Conservation (phyloP, 2,888 invertebrate genomes). For the Alviniconcha strummeri region DNA sequence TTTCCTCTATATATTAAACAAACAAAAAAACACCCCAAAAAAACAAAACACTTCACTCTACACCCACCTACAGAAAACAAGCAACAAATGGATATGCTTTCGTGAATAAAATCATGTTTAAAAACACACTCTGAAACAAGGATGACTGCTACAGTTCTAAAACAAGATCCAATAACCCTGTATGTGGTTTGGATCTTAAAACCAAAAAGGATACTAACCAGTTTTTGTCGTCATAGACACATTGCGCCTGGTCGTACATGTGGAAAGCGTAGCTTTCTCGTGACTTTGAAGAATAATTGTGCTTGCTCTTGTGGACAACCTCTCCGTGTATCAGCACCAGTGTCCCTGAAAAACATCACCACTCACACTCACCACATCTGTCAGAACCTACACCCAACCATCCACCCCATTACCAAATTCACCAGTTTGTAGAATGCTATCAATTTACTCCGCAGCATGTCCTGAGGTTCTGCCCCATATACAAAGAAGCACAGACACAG, state of each 20-base stretch:
- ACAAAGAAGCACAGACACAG: too few relatives aligned
- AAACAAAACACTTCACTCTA: neutral
- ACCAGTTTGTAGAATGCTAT: too few relatives aligned
- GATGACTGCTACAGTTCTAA: neutral
- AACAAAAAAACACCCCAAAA: neutral
- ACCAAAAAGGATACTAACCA: slow-evolving; percentile 78
- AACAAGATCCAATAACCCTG: neutral
- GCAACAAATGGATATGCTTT: too few relatives aligned
- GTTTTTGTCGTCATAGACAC: slow-evolving; percentile 86
- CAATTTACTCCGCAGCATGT: too few relatives aligned
- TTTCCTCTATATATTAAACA: too few relatives aligned
- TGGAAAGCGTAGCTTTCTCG: slow-evolving; percentile 97
- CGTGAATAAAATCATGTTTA: neutral
- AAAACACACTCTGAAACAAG: neutral
- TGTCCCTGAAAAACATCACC: slow-evolving; percentile 77
- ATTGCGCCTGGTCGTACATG: slow-evolving; percentile 84
- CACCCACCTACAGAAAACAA: too few relatives aligned
- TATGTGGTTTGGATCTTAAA: neutral
- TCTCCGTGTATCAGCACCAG: slow-evolving; percentile 93
- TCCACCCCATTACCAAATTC: too few relatives aligned
- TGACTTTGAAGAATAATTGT: slow-evolving; percentile 87
- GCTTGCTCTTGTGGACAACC: slow-evolving; percentile 93
- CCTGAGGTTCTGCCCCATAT: too few relatives aligned
- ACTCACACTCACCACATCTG: too few relatives aligned
- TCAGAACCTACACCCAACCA: too few relatives aligned